Percentiles rank a stretch among this genome's conserved stretches.
phyloP scores from a whole-genome alignment of 2,888 invertebrate species.

The Drosophila mercatorum region DNA sequence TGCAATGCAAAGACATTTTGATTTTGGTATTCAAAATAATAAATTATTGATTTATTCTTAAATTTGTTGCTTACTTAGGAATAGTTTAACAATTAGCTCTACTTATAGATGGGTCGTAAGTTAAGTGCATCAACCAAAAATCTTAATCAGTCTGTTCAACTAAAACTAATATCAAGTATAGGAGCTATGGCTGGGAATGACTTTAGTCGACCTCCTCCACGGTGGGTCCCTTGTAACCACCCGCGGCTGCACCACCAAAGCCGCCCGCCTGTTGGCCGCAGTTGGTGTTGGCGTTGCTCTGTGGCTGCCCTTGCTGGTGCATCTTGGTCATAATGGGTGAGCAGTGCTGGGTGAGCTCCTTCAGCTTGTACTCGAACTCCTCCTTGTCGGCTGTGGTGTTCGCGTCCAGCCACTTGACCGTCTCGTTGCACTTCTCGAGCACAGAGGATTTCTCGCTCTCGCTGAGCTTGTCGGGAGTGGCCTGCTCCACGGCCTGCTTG shows the following conservation, averaged over 20 bases:
- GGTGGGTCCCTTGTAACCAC: constrained; percentile 84
- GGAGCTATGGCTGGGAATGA: neutral
- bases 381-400: constrained; percentile 91
- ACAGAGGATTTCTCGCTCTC: constrained; percentile 89
- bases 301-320: constrained; percentile 64
- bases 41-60: constrained; percentile 37
- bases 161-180: constrained; percentile 5
- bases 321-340: constrained; percentile 86
- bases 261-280: constrained; percentile 87
- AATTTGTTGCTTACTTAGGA: constrained; percentile 44
- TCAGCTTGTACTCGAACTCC: constrained; percentile 87
- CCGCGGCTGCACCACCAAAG: constrained; percentile 86
- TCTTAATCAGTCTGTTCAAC: constrained; percentile 15
- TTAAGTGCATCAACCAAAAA: constrained; percentile 3
- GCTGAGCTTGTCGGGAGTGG: constrained; percentile 82
- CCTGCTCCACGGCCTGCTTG: constrained; percentile 32
- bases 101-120: neutral
- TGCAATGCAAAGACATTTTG: neutral
- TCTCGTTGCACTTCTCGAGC: constrained; percentile 82
- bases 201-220: constrained; percentile 82
- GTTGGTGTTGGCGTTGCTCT: constrained; percentile 76
- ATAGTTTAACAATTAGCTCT: constrained; percentile 24
- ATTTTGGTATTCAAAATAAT: constrained; percentile 85
- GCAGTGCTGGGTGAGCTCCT: constrained; percentile 72
- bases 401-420: constrained; percentile 88